Evolutionary conservation across 2,888 invertebrate genomes (phyloP).

Genomic region (Sinhomidia bicolor): DNA sequence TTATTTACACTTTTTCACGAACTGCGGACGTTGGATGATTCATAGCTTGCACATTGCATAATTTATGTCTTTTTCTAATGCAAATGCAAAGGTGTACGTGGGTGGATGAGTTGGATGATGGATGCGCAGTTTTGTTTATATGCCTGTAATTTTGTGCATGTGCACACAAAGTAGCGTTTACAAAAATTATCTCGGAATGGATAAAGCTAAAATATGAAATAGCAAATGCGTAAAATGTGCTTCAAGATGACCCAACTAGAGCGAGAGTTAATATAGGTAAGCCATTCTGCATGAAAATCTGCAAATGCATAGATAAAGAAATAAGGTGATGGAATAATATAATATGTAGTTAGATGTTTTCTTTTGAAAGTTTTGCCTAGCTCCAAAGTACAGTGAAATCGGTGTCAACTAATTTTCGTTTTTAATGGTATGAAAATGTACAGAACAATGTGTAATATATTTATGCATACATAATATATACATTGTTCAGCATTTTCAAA

Average conservation of each 20-base stretch:
- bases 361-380: too few species aligned
- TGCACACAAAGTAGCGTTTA: neutral
- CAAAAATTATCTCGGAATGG: neutral
- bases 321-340: too few species aligned
- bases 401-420: too few species aligned
- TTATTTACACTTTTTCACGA: conserved; percentile 56
- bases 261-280: too few species aligned
- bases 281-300: too few species aligned
- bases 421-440: too few species aligned
- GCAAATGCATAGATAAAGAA: too few species aligned
- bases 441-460: too few species aligned
- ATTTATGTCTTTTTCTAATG: conserved; percentile 20
- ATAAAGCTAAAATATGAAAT: neutral
- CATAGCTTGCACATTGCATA: conserved; percentile 33
- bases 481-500: neutral
- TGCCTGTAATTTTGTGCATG: neutral
- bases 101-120: conserved; percentile 23
- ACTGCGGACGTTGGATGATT: conserved; percentile 12
- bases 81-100: conserved; percentile 37
- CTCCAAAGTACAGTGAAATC: too few species aligned
- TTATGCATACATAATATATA: too few species aligned
- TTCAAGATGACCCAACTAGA: neutral
- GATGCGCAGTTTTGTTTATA: conserved; percentile 26
- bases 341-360: too few species aligned
- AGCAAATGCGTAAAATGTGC: neutral